Evolutionary conservation across 2,797 vertebrate genomes (phyloP), one percentile per base, ranked within the genome.

Genomic region (Triplophysa yarkandensis): DNA sequence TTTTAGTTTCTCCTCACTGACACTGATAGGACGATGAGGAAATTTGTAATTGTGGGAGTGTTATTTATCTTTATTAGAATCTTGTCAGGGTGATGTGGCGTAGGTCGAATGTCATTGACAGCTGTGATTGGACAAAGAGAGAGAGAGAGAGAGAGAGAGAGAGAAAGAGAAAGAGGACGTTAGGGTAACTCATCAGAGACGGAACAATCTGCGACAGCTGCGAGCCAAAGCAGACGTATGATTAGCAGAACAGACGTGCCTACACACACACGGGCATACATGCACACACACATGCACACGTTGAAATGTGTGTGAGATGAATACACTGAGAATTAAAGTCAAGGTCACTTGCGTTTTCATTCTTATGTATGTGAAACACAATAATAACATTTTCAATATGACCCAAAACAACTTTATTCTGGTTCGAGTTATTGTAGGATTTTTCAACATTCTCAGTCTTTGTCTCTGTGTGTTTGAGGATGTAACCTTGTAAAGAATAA

Each of bases 41-140:
- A 90, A 87, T 80, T 73, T 86, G 86, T 89, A 89, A 89, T 90
- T 88, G 86, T 78, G 66, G 86, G 84, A 80, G 83, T 90, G 89
- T 90, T 92, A 92, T 92, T 91, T 89, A 90, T 91, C 91, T 90
- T 92, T 92, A 92, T 93, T 91, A 91, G 87, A 82, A 89, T 90
- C 90, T 86, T 89, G 90, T 91, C 89, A 90, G 83, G 84, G 83
- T 88, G 89, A 90, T 87, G 71, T 71, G 86, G 83, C 36, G 81
- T 84, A 80, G 86, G 86, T 75, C 81, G 87, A 88, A 89, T 89
- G 86, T 90, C 87, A 88, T 84, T 87, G 85, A 78, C 79, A 81
- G 70, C 81, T 74, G 76, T 70, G 76, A 80, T 78, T 76, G 78
- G 81, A 63, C 10, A n/a, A n/a, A n/a, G 50, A 57, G 73, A 11